A percentile compares a stretch with the other conserved stretches of the same genome.
Evolutionary conservation across 2,797 vertebrate genomes (phyloP).

Genomic region (Amblyraja radiata): DNA sequence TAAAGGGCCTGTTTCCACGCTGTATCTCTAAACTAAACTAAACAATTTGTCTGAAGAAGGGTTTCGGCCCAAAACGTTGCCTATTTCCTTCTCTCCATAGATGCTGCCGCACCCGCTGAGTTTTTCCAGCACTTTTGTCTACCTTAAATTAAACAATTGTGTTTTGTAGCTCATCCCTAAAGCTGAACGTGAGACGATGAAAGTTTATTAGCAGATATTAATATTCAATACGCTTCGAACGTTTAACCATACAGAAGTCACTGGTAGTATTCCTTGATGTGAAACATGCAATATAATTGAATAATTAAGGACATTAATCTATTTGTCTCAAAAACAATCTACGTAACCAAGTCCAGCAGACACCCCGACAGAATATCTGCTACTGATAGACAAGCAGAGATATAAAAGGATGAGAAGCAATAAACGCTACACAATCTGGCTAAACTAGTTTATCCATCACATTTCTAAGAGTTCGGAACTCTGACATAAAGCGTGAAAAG

Average conservation of each 20-base stretch:
- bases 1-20: no score
- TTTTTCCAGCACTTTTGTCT: no score
- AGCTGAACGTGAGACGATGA: background rate
- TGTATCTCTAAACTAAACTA: no score
- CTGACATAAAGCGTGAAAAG: background rate
- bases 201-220: background rate
- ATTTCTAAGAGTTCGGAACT: background rate
- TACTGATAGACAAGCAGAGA: background rate
- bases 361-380: background rate
- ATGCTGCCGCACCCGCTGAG: no score
- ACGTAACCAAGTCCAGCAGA: background rate
- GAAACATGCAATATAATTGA: background rate
- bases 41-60: background rate
- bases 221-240: background rate
- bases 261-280: background rate
- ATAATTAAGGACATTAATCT: background rate
- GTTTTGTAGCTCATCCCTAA: background rate
- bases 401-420: background rate
- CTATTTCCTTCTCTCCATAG: no score
- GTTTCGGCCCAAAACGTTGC: no score
- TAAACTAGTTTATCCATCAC: background rate
- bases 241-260: background rate
- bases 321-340: background rate
- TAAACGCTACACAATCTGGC: background rate
- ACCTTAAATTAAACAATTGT: background rate